phyloP scores from a whole-genome alignment of 1,140 invertebrate genomes.

The Listronotus oregonensis region DNA sequence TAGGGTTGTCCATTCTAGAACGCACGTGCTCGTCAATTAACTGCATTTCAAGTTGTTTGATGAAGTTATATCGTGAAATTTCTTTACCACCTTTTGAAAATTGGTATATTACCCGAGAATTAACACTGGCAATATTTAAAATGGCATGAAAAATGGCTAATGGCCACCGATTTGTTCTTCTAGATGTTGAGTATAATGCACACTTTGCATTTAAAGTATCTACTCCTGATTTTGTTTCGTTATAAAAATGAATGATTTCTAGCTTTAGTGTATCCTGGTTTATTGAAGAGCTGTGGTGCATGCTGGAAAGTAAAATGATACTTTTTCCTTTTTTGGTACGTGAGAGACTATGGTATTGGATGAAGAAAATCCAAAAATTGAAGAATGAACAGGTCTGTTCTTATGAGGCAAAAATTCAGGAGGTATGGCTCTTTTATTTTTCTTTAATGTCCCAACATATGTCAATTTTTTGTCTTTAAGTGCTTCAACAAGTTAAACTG shows the following conservation, averaged over 20 bases:
- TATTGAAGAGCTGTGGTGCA: too few relatives aligned
- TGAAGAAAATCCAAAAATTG: slow-evolving; percentile 1
- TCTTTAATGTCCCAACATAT: background rate
- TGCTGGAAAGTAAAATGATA: too few relatives aligned
- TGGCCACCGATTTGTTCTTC: slow-evolving; percentile 16
- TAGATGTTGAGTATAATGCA: slow-evolving; percentile 16
- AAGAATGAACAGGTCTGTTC: background rate
- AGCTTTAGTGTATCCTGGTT: too few relatives aligned
- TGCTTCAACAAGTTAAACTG: slow-evolving; percentile 8
- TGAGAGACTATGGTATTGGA: too few relatives aligned
- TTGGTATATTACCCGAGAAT: slow-evolving; percentile 18
- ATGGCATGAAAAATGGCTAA: slow-evolving; percentile 15
- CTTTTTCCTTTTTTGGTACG: too few relatives aligned
- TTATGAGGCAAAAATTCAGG: slow-evolving; percentile 2
- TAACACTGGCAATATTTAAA: slow-evolving; percentile 21
- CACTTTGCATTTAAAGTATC: slow-evolving; percentile 21
- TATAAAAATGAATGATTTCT: slow-evolving; percentile 8
- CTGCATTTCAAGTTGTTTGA: slow-evolving; percentile 14
- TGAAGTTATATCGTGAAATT: slow-evolving; percentile 15
- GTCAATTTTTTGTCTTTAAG: too few relatives aligned
- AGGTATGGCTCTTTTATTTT: slow-evolving; percentile 5
- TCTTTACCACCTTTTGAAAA: slow-evolving; percentile 17
- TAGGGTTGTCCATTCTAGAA: slow-evolving; percentile 9
- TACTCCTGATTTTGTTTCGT: slow-evolving; percentile 20
- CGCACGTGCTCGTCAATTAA: slow-evolving; percentile 13